Percentiles rank a stretch among this genome's conserved stretches.
Conservation (phyloP, 1,140 invertebrate genomes). For the Triops longicaudatus region DNA sequence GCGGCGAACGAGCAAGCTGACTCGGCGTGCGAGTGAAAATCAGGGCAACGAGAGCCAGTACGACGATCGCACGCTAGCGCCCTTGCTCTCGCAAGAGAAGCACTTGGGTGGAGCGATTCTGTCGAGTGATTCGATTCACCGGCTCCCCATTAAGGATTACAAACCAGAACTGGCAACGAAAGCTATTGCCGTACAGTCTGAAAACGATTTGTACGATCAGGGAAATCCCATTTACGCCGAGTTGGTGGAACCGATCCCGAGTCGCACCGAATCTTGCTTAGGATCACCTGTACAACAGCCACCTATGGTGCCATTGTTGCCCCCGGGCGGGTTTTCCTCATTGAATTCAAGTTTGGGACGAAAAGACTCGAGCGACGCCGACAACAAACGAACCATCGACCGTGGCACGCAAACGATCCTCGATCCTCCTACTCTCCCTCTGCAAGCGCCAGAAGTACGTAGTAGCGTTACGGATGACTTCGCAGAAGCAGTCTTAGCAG, state of each 20-base stretch:
- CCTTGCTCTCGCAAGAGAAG: conserved; percentile 20
- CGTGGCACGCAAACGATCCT: conserved; percentile 23
- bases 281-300: conserved; percentile 3
- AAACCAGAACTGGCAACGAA: neutral
- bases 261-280: neutral
- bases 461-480: conserved; percentile 26
- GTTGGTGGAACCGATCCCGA: conserved; percentile 17
- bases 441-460: neutral
- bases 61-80: neutral
- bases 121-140: conserved; percentile 27
- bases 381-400: conserved; percentile 24
- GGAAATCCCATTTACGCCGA: conserved; percentile 26
- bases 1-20: neutral
- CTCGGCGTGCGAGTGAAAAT: neutral
- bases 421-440: neutral
- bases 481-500: conserved; percentile 24
- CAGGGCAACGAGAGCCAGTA: neutral
- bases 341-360: neutral
- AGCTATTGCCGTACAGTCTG: conserved; percentile 3
- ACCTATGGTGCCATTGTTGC: conserved; percentile 20
- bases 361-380: conserved; percentile 15
- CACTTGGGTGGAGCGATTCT: conserved; percentile 23
- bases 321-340: conserved; percentile 1
- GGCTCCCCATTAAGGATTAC: conserved; percentile 26
- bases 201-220: conserved; percentile 21